Conservation (phyloP, 2,797 vertebrate genomes). For the Helicolenus hilgendorfi region DNA sequence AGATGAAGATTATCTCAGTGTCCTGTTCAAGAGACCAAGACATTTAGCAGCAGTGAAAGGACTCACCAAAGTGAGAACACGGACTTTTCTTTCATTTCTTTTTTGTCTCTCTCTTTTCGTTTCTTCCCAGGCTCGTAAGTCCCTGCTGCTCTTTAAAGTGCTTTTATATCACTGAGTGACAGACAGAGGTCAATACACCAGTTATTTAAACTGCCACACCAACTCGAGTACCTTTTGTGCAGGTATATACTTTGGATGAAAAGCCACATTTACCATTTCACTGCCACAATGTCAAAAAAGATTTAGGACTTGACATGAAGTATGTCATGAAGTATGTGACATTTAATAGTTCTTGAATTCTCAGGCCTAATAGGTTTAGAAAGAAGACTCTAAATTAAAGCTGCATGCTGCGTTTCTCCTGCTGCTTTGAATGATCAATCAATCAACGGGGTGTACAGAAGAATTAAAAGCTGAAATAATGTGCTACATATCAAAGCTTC, state of each 20-base stretch:
- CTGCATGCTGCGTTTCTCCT: slow-evolving; percentile 1
- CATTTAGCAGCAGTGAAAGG: slow-evolving; percentile 14
- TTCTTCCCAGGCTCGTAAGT: slow-evolving; percentile 9
- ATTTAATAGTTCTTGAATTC: not conserved
- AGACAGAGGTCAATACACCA: slow-evolving; percentile 29
- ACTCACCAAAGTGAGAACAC: slow-evolving; percentile 8
- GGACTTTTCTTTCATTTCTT: not conserved
- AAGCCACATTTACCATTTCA: slow-evolving; percentile 11
- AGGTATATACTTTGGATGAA: slow-evolving; percentile 8
- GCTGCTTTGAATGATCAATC: slow-evolving; percentile 41
- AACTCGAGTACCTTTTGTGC: slow-evolving; percentile 6
- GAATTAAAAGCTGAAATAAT: slow-evolving; percentile 35
- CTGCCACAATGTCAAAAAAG: not conserved
- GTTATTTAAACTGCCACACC: slow-evolving; percentile 39
- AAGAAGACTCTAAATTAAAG: not conserved
- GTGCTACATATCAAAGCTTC: slow-evolving; percentile 15
- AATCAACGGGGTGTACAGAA: slow-evolving; percentile 21
- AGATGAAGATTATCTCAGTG: not conserved
- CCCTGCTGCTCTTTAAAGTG: slow-evolving; percentile 4
- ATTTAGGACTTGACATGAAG: not conserved
- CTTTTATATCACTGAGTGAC: slow-evolving; percentile 58
- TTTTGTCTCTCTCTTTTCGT: not conserved
- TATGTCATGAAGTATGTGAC: not conserved
- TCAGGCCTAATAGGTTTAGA: not conserved
- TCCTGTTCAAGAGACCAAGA: not conserved